Evolutionary conservation across 2,888 invertebrate species (phyloP), one percentile per base, ranked within the genome.

Genomic region (Orchesellides sinensis): DNA sequence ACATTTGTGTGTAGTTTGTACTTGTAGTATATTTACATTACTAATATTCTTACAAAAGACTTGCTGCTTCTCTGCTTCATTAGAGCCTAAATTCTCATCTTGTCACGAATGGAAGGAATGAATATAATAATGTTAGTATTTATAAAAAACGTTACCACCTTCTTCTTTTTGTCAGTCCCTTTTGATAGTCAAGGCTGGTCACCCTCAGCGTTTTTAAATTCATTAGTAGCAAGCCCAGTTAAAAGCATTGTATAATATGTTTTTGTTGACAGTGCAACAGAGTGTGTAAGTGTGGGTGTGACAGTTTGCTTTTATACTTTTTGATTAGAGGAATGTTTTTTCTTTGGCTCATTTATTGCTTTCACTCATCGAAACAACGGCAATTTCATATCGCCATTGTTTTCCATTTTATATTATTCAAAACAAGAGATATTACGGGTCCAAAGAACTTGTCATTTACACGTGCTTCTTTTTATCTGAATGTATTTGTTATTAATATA

Each of bases 71-170:
- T 40, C n/a, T 8, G 52, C 52, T 59, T 59, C 59, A 59, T 59
- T 59, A 59, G 32, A 59, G 17, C 6, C 29, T 10, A 56, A 56
- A 56, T 23, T 27, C 23, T 56, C 56, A 17, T 49, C 35, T 49
- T 17, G 49, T 49, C 21, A 49, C 10, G 56, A 56, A 21, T 21
- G 21, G 54, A 2, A 54, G n/a, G n/a, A 25, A n/a, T 17, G 56
- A 56, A 29, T 56, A 23, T 12, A 14, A 35, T 21, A 61, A 61
- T 21, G 52, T 52, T 65, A 75, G 54, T 66, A 54, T 56, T n/a
- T n/a, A n/a, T n/a, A n/a, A 45, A 21, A 66, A 75, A 75, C 56
- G 49, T 56, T 25, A 54, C 45, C 66, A 66, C 75, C 66, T 61
- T 23, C 35, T 54, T 19, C 12, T 66, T 47, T 61, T 27, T 35